Percentiles rank a stretch among this genome's conserved stretches.
Evolutionary conservation across 37 sponge, comb jelly and placozoan species (phyloP).

Genomic region (Eunapius fragilis): DNA sequence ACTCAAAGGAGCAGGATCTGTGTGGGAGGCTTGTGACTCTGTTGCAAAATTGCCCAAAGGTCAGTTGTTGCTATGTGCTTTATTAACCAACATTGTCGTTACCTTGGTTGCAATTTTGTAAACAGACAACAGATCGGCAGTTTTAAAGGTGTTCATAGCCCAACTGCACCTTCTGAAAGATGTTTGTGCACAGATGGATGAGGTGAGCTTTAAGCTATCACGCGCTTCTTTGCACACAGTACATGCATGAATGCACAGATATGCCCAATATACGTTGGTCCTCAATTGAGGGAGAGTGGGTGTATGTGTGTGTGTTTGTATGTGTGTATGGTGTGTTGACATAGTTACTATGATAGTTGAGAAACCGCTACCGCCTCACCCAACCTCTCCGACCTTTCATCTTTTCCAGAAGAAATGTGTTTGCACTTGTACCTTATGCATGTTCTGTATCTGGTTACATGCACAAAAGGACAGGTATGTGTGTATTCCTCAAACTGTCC

Average conservation of each 20-base stretch:
- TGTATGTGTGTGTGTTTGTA: slow-evolving; percentile 4
- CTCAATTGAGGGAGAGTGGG: not conserved
- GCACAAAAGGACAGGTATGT: no score
- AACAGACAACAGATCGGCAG: slow-evolving; percentile 39
- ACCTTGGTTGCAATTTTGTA: not conserved
- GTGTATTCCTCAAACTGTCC: no score
- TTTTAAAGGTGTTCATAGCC: slow-evolving; percentile 18
- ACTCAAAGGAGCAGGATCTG: slow-evolving; percentile 46
- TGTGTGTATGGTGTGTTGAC: slow-evolving; percentile 14
- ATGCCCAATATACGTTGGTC: not conserved
- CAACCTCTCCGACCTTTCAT: no score
- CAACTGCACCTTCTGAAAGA: slow-evolving; percentile 54
- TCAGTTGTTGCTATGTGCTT: not conserved
- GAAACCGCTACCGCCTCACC: no score
- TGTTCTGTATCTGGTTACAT: no score
- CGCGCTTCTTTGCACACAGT: not conserved
- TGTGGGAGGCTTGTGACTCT: slow-evolving; percentile 54
- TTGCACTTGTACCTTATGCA: no score
- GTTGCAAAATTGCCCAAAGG: slow-evolving; percentile 35
- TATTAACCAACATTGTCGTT: not conserved
- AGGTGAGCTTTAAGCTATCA: slow-evolving; percentile 20
- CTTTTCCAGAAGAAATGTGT: no score
- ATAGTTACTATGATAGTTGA: not conserved
- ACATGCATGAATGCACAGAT: not conserved
- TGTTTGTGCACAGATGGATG: slow-evolving; percentile 25